Evolutionary conservation across 2,113 vertebrate genomes (phyloP).

Genomic region (Cynocephalus volans): DNA sequence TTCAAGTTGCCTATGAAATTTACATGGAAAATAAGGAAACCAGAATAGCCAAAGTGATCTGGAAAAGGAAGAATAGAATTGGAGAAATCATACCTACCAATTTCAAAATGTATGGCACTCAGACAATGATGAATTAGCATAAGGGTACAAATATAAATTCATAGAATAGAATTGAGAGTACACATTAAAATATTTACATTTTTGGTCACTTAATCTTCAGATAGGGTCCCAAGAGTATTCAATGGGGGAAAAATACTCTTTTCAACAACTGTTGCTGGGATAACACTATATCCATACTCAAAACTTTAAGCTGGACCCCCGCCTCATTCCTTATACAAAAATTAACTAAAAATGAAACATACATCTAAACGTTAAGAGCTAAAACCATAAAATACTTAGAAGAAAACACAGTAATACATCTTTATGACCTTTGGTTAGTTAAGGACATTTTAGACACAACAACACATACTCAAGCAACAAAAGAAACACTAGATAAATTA

Average conservation of each 20-base stretch:
- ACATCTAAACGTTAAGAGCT: neutral
- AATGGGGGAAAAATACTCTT: neutral
- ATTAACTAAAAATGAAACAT: neutral
- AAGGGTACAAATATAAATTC: neutral
- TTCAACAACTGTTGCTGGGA: neutral
- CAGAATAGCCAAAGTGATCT: neutral
- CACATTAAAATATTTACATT: neutral
- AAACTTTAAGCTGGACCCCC: neutral
- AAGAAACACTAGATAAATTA: neutral
- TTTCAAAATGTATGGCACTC: neutral
- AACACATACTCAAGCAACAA: neutral
- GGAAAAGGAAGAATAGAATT: neutral
- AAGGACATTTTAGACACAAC: neutral
- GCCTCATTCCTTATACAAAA: neutral
- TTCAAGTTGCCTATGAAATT: neutral
- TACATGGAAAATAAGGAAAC: neutral
- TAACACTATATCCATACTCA: neutral
- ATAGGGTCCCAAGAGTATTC: rapidly evolving
- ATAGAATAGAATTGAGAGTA: neutral
- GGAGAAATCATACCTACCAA: no score
- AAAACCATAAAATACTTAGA: neutral
- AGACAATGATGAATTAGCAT: rapidly evolving
- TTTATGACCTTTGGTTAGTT: neutral
- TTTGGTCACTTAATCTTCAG: neutral
- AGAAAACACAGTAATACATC: no score